A percentile compares a stretch with the other conserved stretches of the same genome.
These are phyloP conservation scores for Xiphophorus hellerii DNA, from an alignment of 2,113 vertebrate genomes.

Conservation along the genomic window DNA sequence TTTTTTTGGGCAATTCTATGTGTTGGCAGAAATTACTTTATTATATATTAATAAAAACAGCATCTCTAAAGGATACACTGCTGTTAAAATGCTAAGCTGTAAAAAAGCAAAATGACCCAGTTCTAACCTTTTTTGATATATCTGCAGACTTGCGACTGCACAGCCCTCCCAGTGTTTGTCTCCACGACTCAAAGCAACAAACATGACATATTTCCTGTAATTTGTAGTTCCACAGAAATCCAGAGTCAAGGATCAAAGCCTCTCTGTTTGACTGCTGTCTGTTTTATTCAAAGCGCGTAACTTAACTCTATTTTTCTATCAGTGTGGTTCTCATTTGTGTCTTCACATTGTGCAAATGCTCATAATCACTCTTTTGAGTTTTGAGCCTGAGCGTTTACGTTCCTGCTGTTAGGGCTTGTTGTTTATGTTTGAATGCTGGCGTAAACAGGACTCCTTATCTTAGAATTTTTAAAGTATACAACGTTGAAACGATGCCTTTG, in stretches of 20 bases:
- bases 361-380: slow-evolving; percentile 59
- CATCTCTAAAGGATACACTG: neutral
- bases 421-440: slow-evolving; percentile 36
- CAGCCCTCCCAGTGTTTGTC: neutral
- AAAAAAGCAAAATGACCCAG: neutral
- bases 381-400: slow-evolving; percentile 49
- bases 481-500: slow-evolving; percentile 10
- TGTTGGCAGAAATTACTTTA: neutral
- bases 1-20: neutral
- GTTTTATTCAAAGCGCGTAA: slow-evolving; percentile 1
- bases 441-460: slow-evolving; percentile 57
- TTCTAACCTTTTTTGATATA: neutral
- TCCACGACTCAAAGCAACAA: neutral
- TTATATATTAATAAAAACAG: neutral
- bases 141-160: neutral
- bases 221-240: neutral
- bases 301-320: slow-evolving; percentile 39
- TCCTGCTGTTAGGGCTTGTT: slow-evolving; percentile 24
- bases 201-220: neutral
- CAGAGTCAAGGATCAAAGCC: neutral
- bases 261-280: slow-evolving; percentile 6
- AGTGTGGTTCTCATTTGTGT: slow-evolving; percentile 42
- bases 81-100: too few relatives aligned
- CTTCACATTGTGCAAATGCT: slow-evolving; percentile 64
- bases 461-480: slow-evolving; percentile 20